A percentile compares a stretch with the other conserved stretches of the same genome.
phyloP scores from a whole-genome alignment of 2,888 invertebrate genomes.

The Ophion ventricosus region DNA sequence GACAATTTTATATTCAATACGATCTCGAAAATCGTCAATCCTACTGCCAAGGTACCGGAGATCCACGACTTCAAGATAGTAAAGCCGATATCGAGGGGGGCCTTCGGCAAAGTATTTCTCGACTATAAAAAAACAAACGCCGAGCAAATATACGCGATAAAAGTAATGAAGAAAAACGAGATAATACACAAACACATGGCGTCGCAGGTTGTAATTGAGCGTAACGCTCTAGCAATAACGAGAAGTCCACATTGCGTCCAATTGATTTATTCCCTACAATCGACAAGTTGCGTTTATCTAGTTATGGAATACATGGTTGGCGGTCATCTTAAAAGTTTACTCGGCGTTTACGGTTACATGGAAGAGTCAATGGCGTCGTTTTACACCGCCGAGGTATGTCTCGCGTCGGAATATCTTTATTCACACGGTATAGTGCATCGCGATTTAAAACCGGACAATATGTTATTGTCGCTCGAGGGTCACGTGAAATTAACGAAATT shows the following conservation, averaged over 20 bases:
- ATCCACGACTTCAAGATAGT: constrained; percentile 96
- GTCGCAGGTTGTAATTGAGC: constrained; percentile 94
- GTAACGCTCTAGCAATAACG: constrained; percentile 95
- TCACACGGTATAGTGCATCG: constrained; percentile 94
- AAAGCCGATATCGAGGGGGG: constrained; percentile 97
- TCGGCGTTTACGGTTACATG: constrained; percentile 95
- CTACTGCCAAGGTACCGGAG: constrained; percentile 86
- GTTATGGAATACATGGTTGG: constrained; percentile 99
- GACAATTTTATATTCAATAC: constrained; percentile 82
- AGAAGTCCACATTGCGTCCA: constrained; percentile 97
- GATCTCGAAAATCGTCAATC: constrained; percentile 82
- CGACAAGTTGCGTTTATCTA: constrained; percentile 92
- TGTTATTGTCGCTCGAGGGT: constrained; percentile 93
- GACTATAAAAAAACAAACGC: constrained; percentile 94
- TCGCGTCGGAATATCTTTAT: constrained; percentile 96
- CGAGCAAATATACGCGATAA: constrained; percentile 94
- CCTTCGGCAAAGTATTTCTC: constrained; percentile 97
- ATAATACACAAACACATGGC: constrained; percentile 98
- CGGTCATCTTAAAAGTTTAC: constrained; percentile 96
- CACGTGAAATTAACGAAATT: constrained; percentile 98
- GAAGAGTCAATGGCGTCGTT: constrained; percentile 95
- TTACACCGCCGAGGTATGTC: constrained; percentile 94
- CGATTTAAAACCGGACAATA: constrained; percentile 98
- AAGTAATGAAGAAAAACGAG: constrained; percentile 97
- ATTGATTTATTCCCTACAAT: constrained; percentile 96